Percentiles rank a stretch among this genome's conserved stretches.
Evolutionary conservation across 1,140 invertebrate genomes (phyloP).

Genomic region (Asbolus verrucosus): DNA sequence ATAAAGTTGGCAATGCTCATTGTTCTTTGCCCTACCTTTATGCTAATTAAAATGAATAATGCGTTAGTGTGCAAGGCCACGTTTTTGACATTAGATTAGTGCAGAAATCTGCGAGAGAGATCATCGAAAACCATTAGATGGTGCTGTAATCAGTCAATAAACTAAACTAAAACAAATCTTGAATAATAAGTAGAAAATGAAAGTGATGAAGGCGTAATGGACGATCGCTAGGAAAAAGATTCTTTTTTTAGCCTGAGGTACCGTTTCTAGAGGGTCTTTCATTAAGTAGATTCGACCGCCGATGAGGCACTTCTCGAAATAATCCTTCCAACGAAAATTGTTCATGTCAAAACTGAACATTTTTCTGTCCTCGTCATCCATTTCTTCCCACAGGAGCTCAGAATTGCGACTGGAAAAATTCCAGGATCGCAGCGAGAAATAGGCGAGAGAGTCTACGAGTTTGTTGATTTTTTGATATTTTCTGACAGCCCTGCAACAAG

Average conservation of each 20-base stretch:
- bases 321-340: constrained; percentile 9
- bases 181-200: constrained; percentile 1
- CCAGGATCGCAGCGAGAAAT: constrained; percentile 2
- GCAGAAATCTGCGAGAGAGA: too few relatives aligned
- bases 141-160: too few relatives aligned
- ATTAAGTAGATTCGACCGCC: constrained; percentile 14
- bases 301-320: not conserved
- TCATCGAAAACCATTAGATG: too few relatives aligned
- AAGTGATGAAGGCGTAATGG: constrained; percentile 11
- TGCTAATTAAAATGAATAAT: too few relatives aligned
- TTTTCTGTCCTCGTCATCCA: not conserved
- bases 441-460: not conserved
- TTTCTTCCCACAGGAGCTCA: not conserved
- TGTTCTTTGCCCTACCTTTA: too few relatives aligned
- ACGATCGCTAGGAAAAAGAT: constrained; percentile 5
- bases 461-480: constrained; percentile 67
- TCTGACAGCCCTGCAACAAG: constrained; percentile 73
- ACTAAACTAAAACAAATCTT: too few relatives aligned
- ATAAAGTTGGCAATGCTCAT: too few relatives aligned
- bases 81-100: too few relatives aligned
- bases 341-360: constrained; percentile 27
- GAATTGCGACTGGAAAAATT: constrained; percentile 5
- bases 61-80: too few relatives aligned
- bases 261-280: constrained; percentile 30
- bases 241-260: not conserved